Evolutionary conservation across 1,140 invertebrate genomes (phyloP).

Genomic region (Drosophila burlai): DNA sequence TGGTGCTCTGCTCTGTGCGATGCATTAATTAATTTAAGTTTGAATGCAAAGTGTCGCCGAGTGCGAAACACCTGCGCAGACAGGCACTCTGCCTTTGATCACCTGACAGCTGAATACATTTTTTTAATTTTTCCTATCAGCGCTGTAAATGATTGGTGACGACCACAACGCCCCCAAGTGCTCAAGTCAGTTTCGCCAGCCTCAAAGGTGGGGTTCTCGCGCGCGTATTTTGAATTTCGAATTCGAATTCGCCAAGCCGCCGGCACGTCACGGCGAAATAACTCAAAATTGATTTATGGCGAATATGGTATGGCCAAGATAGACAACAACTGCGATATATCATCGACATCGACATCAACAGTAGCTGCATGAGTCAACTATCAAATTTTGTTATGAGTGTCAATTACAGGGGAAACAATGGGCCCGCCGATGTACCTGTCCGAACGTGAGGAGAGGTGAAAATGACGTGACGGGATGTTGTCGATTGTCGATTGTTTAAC

Average conservation of each 20-base stretch:
- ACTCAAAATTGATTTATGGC: slow-evolving; percentile 82
- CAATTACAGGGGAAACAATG: slow-evolving; percentile 77
- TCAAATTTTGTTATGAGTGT: slow-evolving; percentile 82
- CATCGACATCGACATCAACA: slow-evolving; percentile 19
- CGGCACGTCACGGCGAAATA: slow-evolving; percentile 74
- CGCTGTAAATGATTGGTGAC: slow-evolving; percentile 50
- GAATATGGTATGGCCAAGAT: slow-evolving; percentile 61
- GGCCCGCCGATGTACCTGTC: slow-evolving; percentile 58
- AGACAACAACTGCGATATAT: slow-evolving; percentile 57
- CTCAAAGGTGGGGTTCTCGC: slow-evolving; percentile 25
- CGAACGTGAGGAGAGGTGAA: slow-evolving; percentile 35
- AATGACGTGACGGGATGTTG: slow-evolving; percentile 84
- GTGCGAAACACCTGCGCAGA: slow-evolving; percentile 81
- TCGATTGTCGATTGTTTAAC: slow-evolving; percentile 81
- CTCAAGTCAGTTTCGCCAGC: slow-evolving; percentile 4
- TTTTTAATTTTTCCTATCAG: slow-evolving; percentile 77
- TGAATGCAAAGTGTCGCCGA: slow-evolving; percentile 78
- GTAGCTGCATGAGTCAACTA: slow-evolving; percentile 73
- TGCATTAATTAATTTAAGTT: slow-evolving; percentile 82
- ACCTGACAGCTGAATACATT: slow-evolving; percentile 81
- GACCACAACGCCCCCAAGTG: slow-evolving; percentile 40
- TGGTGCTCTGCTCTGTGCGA: slow-evolving; percentile 41
- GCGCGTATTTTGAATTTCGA: slow-evolving; percentile 55
- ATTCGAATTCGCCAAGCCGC: slow-evolving; percentile 41
- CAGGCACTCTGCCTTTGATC: slow-evolving; percentile 76